These are phyloP conservation scores for Corydoras sp. DNA, from an alignment of 2,113 vertebrate genomes.

Conservation along the genomic window DNA sequence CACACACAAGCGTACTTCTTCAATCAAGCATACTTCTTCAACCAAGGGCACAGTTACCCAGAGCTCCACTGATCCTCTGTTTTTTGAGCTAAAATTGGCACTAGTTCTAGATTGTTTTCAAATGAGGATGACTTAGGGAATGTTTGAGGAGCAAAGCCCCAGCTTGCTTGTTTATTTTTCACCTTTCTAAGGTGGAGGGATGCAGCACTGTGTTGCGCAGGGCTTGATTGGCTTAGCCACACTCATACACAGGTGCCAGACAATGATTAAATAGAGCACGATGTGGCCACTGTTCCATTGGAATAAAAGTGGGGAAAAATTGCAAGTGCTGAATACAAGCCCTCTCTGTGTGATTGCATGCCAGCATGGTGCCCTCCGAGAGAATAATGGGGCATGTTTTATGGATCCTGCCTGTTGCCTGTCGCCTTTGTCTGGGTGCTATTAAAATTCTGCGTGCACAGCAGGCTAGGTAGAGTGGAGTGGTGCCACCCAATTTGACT, in stretches of 20 bases:
- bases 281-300: conserved; percentile 38
- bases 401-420: conserved; percentile 56
- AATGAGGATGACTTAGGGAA: not conserved
- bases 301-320: conserved; percentile 44
- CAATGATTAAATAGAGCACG: conserved; percentile 50
- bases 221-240: conserved; percentile 16
- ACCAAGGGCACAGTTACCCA: conserved; percentile 47
- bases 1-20: conserved; percentile 40
- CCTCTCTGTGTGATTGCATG: conserved; percentile 58
- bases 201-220: not conserved
- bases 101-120: not conserved
- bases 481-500: conserved; percentile 58
- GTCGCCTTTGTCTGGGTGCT: conserved; percentile 62
- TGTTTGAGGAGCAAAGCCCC: not conserved
- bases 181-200: not conserved
- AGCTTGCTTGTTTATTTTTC: not conserved
- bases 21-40: conserved; percentile 43
- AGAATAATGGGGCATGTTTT: conserved; percentile 59
- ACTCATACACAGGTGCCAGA: conserved; percentile 43
- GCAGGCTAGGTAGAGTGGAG: conserved; percentile 56
- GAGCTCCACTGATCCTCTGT: conserved; percentile 47
- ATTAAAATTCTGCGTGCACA: conserved; percentile 63
- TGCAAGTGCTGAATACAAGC: conserved; percentile 54
- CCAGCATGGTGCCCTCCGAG: conserved; percentile 55
- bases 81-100: not conserved